Evolutionary conservation across 2,888 invertebrate species (phyloP).

Genomic region (Eilema caniola): DNA sequence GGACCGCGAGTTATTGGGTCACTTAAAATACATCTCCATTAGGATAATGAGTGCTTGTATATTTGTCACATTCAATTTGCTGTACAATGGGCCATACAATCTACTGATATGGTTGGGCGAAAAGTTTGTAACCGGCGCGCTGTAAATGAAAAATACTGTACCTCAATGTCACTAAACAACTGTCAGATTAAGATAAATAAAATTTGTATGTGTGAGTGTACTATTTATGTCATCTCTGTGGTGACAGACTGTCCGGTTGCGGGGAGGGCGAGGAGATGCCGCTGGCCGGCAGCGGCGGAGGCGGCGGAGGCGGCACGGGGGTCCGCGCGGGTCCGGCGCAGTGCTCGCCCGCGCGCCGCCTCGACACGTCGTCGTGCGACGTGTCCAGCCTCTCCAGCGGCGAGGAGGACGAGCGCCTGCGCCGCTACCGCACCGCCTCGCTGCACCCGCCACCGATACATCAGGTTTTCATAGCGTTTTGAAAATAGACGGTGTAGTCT

Average conservation of each 20-base stretch:
- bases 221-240: background rate
- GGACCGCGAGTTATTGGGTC: no score
- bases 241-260: slow-evolving; percentile 78
- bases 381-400: slow-evolving; percentile 83
- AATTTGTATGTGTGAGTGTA: no score
- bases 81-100: no score
- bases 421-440: slow-evolving; percentile 78
- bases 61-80: no score
- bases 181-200: no score
- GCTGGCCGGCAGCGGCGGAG: slow-evolving; percentile 63
- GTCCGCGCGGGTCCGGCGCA: slow-evolving; percentile 81
- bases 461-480: slow-evolving; percentile 39
- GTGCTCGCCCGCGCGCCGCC: slow-evolving; percentile 81
- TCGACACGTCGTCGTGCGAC: slow-evolving; percentile 83
- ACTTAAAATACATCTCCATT: no score
- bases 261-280: slow-evolving; percentile 83
- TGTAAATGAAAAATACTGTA: no score
- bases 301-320: slow-evolving; percentile 59
- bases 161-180: no score
- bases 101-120: no score
- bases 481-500: no score
- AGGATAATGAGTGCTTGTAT: no score
- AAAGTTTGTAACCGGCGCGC: no score
- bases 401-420: slow-evolving; percentile 83
- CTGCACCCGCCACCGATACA: slow-evolving; percentile 53